phyloP scores from a whole-genome alignment of 2,113 vertebrate genomes.

The Bothrops jararaca region DNA sequence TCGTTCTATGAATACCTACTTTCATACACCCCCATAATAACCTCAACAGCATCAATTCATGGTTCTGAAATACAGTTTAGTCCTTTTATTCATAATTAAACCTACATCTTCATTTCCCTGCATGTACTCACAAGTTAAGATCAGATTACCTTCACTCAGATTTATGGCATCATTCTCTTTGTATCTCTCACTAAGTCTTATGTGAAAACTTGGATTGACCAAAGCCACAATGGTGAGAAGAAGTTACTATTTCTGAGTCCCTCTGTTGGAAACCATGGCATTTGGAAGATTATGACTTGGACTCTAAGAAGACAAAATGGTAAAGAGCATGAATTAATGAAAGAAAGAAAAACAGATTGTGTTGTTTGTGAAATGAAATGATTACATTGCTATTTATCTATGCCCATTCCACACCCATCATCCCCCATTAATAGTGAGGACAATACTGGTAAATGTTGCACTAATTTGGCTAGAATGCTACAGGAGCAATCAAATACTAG shows the following conservation, averaged over 20 bases:
- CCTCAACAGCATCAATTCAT: background rate
- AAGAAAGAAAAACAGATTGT: background rate
- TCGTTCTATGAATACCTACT: background rate
- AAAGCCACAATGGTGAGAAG: background rate
- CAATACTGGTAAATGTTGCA: background rate
- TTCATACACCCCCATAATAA: background rate
- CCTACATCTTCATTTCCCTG: background rate
- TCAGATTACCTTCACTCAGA: background rate
- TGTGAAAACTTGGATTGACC: background rate
- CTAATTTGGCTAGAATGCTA: background rate
- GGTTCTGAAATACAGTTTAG: background rate
- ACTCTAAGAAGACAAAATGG: background rate
- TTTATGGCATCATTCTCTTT: background rate
- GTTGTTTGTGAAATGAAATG: background rate
- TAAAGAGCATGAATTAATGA: background rate
- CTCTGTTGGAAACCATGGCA: background rate
- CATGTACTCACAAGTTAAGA: background rate
- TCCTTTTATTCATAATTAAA: background rate
- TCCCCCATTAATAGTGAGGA: background rate
- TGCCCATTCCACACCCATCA: background rate
- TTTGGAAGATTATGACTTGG: background rate
- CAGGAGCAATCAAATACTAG: background rate
- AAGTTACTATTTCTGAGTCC: background rate
- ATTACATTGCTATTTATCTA: background rate
- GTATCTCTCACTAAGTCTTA: background rate